phyloP scores from a whole-genome alignment of 37 sponge, comb jelly and placozoan genomes.

The Dysidea cf. avara region DNA sequence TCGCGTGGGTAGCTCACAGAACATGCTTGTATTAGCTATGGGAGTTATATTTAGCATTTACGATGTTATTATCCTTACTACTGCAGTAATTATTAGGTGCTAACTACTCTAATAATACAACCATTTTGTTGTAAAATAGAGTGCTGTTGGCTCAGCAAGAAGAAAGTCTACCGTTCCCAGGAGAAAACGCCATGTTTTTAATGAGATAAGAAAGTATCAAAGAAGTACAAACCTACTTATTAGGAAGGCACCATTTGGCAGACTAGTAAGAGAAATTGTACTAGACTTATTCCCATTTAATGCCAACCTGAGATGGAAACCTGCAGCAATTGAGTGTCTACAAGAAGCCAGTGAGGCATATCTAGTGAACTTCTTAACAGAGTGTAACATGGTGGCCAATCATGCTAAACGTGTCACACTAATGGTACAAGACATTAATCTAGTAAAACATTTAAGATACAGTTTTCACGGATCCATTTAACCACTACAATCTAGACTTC shows the following conservation, averaged over 20 bases:
- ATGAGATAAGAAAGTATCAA: conserved; percentile 54
- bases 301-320: conserved; percentile 54
- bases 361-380: conserved; percentile 53
- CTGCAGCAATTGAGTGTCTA: conserved; percentile 62
- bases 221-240: conserved; percentile 54
- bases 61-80: too few relatives aligned
- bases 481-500: conserved; percentile 33
- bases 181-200: conserved; percentile 3
- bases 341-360: conserved; percentile 79
- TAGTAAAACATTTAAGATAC: conserved; percentile 36
- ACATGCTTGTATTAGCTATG: too few relatives aligned
- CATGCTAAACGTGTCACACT: conserved; percentile 73
- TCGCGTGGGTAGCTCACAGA: too few relatives aligned
- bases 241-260: conserved; percentile 53
- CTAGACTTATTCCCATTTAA: conserved; percentile 23
- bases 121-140: too few relatives aligned
- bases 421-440: conserved; percentile 52
- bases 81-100: too few relatives aligned
- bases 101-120: too few relatives aligned
- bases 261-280: conserved; percentile 37
- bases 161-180: too few relatives aligned
- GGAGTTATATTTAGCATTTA: too few relatives aligned
- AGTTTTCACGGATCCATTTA: neutral
- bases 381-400: conserved; percentile 48
- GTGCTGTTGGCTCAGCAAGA: too few relatives aligned